Conservation (phyloP, 2,888 invertebrate species). For the Zonitis immaculata region DNA sequence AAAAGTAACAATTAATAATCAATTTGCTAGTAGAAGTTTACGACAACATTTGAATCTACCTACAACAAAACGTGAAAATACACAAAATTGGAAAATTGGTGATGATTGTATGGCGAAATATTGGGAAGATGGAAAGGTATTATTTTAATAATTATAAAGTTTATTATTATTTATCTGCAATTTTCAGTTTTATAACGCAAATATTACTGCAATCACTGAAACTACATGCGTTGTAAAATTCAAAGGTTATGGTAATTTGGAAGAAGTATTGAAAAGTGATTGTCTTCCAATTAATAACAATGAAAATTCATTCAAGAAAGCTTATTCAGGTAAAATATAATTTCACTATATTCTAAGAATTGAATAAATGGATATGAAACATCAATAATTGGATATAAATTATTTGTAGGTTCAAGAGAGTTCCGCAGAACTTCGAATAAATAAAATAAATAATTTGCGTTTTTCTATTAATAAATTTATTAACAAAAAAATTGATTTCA, state of each 20-base stretch:
- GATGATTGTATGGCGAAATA: slow-evolving; percentile 86
- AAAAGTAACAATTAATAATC: slow-evolving; percentile 41
- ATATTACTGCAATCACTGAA: slow-evolving; percentile 75
- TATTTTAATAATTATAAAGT: slow-evolving; percentile 3
- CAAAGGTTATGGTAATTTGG: slow-evolving; percentile 83
- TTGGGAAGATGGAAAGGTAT: slow-evolving; percentile 86
- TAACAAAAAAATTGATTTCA: neutral
- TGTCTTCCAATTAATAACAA: slow-evolving; percentile 59
- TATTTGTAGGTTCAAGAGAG: neutral
- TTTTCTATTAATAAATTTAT: neutral
- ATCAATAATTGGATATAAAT: no score
- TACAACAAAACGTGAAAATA: slow-evolving; percentile 12
- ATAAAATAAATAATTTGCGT: neutral
- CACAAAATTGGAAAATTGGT: slow-evolving; percentile 65
- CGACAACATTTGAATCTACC: slow-evolving; percentile 43
- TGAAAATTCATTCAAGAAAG: slow-evolving; percentile 13
- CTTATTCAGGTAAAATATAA: slow-evolving; percentile 20
- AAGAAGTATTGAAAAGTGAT: slow-evolving; percentile 79
- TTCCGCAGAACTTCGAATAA: neutral
- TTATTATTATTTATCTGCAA: neutral
- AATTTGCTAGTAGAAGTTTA: slow-evolving; percentile 44
- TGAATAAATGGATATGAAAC: no score
- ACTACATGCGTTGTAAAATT: slow-evolving; percentile 82
- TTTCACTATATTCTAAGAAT: neutral
- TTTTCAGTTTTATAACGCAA: slow-evolving; percentile 73